Evolutionary conservation across 2,113 vertebrate species (phyloP).

Genomic region (Dasyprocta punctata): DNA sequence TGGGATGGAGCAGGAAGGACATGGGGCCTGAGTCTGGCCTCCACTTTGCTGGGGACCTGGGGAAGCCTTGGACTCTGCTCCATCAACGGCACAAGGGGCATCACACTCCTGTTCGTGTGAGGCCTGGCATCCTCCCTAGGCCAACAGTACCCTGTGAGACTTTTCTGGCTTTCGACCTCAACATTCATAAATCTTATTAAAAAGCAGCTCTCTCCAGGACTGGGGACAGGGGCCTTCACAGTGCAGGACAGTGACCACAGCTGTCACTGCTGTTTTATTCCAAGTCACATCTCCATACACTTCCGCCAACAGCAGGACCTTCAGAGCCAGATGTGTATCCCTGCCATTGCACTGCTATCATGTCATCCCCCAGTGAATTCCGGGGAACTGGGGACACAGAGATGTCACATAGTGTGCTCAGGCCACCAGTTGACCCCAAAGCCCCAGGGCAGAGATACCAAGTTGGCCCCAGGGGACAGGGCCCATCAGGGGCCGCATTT

Average conservation of each 20-base stretch:
- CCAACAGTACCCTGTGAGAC: rapidly evolving
- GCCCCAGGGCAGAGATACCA: neutral
- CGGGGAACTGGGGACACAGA: neutral
- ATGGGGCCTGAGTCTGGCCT: rapidly evolving
- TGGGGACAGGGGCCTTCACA: rapidly evolving
- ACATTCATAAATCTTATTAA: neutral
- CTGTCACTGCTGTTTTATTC: neutral
- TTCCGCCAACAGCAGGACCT: neutral
- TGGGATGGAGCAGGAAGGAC: neutral
- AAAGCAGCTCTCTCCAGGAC: neutral
- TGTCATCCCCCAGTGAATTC: neutral
- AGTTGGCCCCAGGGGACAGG: no score
- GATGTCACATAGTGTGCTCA: no score
- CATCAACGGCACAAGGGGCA: rapidly evolving
- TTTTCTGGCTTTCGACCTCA: neutral
- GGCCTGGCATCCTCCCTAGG: neutral
- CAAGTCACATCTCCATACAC: neutral
- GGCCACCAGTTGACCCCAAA: neutral
- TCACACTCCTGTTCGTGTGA: neutral
- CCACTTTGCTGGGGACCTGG: neutral
- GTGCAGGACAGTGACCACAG: no score
- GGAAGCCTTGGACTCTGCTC: neutral
- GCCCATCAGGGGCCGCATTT: neutral
- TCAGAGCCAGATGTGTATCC: rapidly evolving
- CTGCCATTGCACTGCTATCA: neutral